Percentiles rank a stretch among this genome's conserved stretches.
These are phyloP conservation scores for Tanytarsus gracilentus DNA, from an alignment of 2,888 invertebrate species.

Conservation along the genomic window DNA sequence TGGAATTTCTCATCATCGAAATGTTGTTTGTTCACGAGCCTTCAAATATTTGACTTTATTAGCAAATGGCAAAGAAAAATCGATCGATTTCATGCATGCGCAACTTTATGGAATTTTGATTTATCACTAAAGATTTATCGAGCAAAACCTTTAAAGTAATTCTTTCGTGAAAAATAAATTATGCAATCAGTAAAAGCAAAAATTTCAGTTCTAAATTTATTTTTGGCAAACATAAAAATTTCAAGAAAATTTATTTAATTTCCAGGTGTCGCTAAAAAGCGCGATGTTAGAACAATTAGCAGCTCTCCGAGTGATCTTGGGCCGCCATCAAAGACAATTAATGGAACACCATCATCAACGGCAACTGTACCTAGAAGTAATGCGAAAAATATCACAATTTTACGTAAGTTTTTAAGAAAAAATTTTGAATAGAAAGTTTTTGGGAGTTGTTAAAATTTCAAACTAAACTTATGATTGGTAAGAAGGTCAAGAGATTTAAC, in stretches of 20 bases:
- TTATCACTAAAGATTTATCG: too few species aligned
- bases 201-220: not conserved
- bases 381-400: not conserved
- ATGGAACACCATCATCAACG: too few species aligned
- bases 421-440: not conserved
- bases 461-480: too few species aligned
- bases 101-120: too few species aligned
- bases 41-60: too few species aligned
- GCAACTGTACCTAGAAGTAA: slow-evolving; percentile 3
- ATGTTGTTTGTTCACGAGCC: too few species aligned
- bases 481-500: too few species aligned
- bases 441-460: too few species aligned
- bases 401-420: slow-evolving; percentile 26
- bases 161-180: not conserved
- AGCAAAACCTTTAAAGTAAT: too few species aligned
- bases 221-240: not conserved
- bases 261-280: slow-evolving; percentile 44
- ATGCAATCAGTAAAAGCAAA: not conserved
- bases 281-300: slow-evolving; percentile 44
- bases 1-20: too few species aligned
- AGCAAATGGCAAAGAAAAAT: too few species aligned
- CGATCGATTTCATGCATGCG: too few species aligned
- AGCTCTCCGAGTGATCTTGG: slow-evolving; percentile 44
- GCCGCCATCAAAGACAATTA: slow-evolving; percentile 43
- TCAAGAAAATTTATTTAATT: not conserved